Evolutionary conservation across 2,888 invertebrate genomes (phyloP).

Genomic region (Stenchaetothrips biformis): DNA sequence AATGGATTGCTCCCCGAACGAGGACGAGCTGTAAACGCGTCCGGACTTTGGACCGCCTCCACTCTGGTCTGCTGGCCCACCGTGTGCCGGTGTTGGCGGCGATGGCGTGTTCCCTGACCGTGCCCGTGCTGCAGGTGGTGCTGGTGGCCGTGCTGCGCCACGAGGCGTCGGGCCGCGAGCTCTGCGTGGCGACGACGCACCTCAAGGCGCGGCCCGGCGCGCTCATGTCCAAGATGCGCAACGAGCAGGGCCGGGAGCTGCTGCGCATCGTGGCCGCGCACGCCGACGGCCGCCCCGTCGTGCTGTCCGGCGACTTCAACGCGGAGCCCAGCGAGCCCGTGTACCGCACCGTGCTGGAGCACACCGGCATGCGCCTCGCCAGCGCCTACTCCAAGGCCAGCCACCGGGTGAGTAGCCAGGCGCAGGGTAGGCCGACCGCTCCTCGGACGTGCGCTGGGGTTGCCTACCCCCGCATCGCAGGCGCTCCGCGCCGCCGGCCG

Average conservation of each 20-base stretch:
- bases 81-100: too few species aligned
- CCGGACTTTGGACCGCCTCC: too few species aligned
- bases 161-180: constrained; percentile 53
- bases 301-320: constrained; percentile 72
- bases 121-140: constrained; percentile 50
- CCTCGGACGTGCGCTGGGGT: too few species aligned
- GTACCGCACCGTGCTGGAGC: constrained; percentile 55
- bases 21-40: too few species aligned
- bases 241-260: constrained; percentile 63
- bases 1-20: too few species aligned
- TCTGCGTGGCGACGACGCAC: constrained; percentile 67
- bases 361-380: constrained; percentile 40
- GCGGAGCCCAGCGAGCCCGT: constrained; percentile 68
- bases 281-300: constrained; percentile 52
- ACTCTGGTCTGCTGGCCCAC: too few species aligned
- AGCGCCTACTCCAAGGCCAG: constrained; percentile 38
- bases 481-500: background rate
- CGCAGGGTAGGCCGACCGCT: too few species aligned
- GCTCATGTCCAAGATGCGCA: constrained; percentile 59
- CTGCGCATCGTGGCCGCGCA: constrained; percentile 53
- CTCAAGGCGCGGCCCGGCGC: constrained; percentile 67
- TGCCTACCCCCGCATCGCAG: too few species aligned
- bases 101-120: background rate
- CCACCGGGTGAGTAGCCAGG: constrained; percentile 35
- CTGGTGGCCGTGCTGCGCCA: constrained; percentile 54